Evolutionary conservation across 2,797 vertebrate species (phyloP).

Genomic region (Chromis chromis): DNA sequence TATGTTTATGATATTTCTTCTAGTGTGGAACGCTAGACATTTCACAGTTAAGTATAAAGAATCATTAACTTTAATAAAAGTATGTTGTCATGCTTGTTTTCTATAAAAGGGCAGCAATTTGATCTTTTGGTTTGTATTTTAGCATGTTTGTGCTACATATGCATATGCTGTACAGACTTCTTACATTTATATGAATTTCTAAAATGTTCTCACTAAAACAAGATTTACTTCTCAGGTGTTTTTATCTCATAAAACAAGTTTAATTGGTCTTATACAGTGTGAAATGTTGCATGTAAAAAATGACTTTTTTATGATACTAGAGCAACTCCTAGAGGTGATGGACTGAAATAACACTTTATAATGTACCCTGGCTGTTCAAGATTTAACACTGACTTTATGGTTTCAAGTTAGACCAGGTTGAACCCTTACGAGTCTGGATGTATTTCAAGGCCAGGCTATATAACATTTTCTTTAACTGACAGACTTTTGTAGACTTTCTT

Average conservation of each 20-base stretch:
- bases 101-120: neutral
- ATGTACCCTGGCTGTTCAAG: neutral
- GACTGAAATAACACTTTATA: constrained; percentile 15
- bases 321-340: constrained; percentile 56
- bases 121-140: neutral
- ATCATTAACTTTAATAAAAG: neutral
- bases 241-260: neutral
- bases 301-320: constrained; percentile 17
- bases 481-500: neutral
- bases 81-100: neutral
- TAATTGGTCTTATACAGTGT: neutral
- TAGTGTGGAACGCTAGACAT: neutral
- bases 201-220: neutral
- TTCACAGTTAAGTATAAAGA: constrained; percentile 6
- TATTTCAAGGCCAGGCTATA: neutral
- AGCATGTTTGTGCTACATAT: no score
- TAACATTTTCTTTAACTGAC: neutral
- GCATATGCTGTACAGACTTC: neutral
- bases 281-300: neutral
- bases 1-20: constrained; percentile 4
- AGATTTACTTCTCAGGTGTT: neutral
- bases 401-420: neutral
- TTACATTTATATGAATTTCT: neutral
- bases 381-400: neutral
- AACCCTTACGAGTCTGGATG: neutral